Evolutionary conservation across 2,113 vertebrate genomes (phyloP).

Genomic region (Asarcornis scutulata): DNA sequence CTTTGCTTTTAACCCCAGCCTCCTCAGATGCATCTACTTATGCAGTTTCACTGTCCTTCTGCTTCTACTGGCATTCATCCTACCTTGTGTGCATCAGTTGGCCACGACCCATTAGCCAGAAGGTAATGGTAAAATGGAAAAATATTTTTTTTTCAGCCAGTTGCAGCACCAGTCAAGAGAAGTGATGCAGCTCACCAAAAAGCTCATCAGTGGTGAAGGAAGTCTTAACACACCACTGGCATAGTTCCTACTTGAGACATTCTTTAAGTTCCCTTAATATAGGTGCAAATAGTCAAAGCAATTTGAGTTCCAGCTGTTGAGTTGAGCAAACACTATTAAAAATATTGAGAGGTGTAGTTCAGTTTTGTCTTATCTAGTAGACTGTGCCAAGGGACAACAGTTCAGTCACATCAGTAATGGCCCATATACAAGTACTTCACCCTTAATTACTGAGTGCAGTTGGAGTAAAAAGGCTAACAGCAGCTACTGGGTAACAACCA

Average conservation of each 20-base stretch:
- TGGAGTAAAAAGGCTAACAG: background rate
- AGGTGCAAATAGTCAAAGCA: background rate
- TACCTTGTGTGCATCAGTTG: background rate
- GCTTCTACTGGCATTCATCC: background rate
- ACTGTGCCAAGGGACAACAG: background rate
- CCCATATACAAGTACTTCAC: background rate
- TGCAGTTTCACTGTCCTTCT: background rate
- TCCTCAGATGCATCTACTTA: background rate
- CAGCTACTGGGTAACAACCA: background rate
- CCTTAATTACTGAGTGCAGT: background rate
- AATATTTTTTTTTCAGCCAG: background rate
- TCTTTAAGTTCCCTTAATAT: background rate
- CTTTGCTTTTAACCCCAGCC: background rate
- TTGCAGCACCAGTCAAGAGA: background rate
- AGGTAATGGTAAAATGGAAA: accelerated
- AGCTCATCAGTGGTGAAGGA: background rate
- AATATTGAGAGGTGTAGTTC: background rate
- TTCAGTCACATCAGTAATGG: background rate
- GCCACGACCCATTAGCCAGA: background rate
- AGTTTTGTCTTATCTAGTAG: background rate
- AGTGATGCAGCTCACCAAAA: background rate
- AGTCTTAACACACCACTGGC: background rate
- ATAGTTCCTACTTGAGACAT: background rate
- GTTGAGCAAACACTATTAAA: background rate
- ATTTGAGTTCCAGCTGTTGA: background rate